Base-by-base conservation (phyloP, 2,797 vertebrate species). In the Pseudomugil gertrudae region DNA sequence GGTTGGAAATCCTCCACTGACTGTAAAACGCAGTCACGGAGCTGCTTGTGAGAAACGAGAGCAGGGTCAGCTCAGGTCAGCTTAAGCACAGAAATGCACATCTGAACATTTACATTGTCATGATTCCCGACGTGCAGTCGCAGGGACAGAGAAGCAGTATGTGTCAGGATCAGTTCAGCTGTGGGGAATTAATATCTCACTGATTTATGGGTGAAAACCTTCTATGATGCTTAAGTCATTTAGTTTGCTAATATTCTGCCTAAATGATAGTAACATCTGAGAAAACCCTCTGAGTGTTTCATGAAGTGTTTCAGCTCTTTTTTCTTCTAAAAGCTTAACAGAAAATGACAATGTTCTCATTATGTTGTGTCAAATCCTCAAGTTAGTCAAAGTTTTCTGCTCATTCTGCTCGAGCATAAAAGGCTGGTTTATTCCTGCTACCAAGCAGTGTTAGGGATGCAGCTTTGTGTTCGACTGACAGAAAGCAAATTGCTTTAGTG, bases 1-100 rank as follows among this genome's bases (percentile, higher is more conserved):
- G 74, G 78, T 72, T 87, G 85, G 74, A 89, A 75, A 63, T 4
- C n/a, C 68, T 83, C 79, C 76, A 70, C 62, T 21, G 72, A 66
- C 74, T 4, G 57, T 84, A 80, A 86, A 84, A 75, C 63, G 83
- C 47, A 61, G 68, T 72, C 66, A 40, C 60, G 26, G 72, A 80
- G 66, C 74, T 60, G 77, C 81, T 62, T 48, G 65, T 75, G 77
- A 80, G 74, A 70, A 84, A 69, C 63, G 70, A 65, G 40, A 38
- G 57, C 23, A 0, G 69, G 69, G 78, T 84, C 74, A 72, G 26
- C 5, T 74, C 59, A 78, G 79, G 78, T 78, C 76, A 78, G 71
- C 67, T 36, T 19, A 15, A 60, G 66, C 54, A 60, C 14, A n/a
- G n/a, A n/a, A n/a, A n/a, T n/a, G n/a, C n/a, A n/a, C n/a, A n/a